Evolutionary conservation across 2,797 vertebrate genomes (phyloP).

Genomic region (Danio aesculapii): DNA sequence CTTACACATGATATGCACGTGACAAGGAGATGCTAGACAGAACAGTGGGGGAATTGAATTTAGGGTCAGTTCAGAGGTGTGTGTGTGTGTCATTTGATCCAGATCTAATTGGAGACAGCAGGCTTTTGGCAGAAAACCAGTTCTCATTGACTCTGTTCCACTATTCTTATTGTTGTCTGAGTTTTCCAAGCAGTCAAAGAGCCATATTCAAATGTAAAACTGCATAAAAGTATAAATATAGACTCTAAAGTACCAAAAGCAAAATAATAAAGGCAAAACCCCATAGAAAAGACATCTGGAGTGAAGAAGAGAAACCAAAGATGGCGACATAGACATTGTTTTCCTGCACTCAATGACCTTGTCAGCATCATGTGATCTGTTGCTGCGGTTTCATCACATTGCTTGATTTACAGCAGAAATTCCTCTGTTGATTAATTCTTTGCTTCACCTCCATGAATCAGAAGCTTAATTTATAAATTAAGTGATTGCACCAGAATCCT

Average conservation of each 20-base stretch:
- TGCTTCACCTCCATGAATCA: neutral
- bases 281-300: neutral
- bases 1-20: slow-evolving; percentile 19
- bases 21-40: slow-evolving; percentile 3
- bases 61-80: slow-evolving; percentile 23
- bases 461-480: neutral
- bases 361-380: slow-evolving; percentile 29
- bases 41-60: slow-evolving; percentile 38
- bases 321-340: slow-evolving; percentile 3
- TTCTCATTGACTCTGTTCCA: neutral
- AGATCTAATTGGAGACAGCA: slow-evolving; percentile 36
- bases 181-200: neutral
- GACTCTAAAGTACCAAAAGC: neutral
- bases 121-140: slow-evolving; percentile 21
- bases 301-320: slow-evolving; percentile 34
- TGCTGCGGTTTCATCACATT: slow-evolving; percentile 12
- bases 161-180: neutral
- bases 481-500: neutral
- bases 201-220: neutral
- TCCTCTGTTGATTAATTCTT: neutral
- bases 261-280: neutral
- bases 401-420: neutral
- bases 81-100: slow-evolving; percentile 37
- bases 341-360: slow-evolving; percentile 27
- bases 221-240: neutral